Base-by-base conservation (phyloP, 2,888 invertebrate species). In the Drosophila conformis region DNA sequence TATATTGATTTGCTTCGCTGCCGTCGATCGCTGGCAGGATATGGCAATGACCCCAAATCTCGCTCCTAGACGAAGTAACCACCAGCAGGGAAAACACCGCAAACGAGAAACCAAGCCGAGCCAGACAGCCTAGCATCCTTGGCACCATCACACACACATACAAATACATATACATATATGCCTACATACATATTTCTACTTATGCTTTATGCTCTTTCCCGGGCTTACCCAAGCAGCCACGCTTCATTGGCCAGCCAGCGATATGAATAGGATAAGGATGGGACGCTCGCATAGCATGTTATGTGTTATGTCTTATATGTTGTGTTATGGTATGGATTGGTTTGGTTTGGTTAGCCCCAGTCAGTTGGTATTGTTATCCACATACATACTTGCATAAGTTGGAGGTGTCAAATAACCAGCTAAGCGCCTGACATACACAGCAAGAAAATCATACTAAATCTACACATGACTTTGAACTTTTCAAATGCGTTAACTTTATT, bases 341-440 rank as follows among this genome's bases (percentile, higher is more conserved):
- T n/a, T 36, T 11, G 21, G 21, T 31, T 25, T 35, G 36, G 61
- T 40, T 48, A 31, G 59, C 54, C 40, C 35, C 31, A 61, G 35
- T 60, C 59, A 27, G 54, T 56, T 63, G 46, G 65, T 61, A 42
- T 60, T 40, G 27, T 36, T 57, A 52, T 67, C 57, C 64, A 46
- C 58, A 73, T 21, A 38, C 35, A 53, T 36, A 21, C 21, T 21
- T 21, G 18, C 38, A 25, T 13, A 31, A 53, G 76, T 60, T 42
- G 69, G 71, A 83, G 85, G 85, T 85, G 86, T 85, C 83, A 78
- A 78, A 76, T 85, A 67, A 78, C 86, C 66, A 80, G 66, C 81
- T 78, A 66, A 82, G 76, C 76, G 69, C 65, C 62, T 72, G 65
- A 40, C 27, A 31, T 42, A 35, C 68, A 73, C 72, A 40, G n/a